Conservation (phyloP, 2,888 invertebrate genomes). For the Drosophila incognita region DNA sequence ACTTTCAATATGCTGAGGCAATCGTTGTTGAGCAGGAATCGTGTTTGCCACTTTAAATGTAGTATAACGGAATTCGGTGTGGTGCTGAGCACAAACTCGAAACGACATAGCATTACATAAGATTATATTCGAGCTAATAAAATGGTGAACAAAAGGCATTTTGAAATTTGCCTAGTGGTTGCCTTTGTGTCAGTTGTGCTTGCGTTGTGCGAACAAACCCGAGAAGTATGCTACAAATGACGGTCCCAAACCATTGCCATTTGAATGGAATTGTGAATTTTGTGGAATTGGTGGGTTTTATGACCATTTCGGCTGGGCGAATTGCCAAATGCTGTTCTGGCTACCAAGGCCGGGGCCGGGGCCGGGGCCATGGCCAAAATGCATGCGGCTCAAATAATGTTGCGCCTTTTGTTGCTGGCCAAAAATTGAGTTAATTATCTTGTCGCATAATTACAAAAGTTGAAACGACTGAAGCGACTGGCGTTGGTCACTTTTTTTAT, state of each 20-base stretch:
- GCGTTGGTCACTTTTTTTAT: slow-evolving; percentile 56
- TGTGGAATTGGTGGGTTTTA: slow-evolving; percentile 56
- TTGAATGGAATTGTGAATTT: slow-evolving; percentile 16
- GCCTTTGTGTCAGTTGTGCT: slow-evolving; percentile 18
- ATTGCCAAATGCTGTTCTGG: slow-evolving; percentile 62
- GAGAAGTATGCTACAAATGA: slow-evolving; percentile 37
- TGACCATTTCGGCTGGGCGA: slow-evolving; percentile 47
- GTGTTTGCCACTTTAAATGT: background rate
- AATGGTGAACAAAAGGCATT: slow-evolving; percentile 48
- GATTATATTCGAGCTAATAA: slow-evolving; percentile 54
- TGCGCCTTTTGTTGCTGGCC: slow-evolving; percentile 31
- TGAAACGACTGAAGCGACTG: slow-evolving; percentile 46
- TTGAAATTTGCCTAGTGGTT: slow-evolving; percentile 24
- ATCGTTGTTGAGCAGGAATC: background rate
- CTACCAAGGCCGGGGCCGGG: slow-evolving; percentile 43
- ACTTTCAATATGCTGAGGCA: background rate
- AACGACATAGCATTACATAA: slow-evolving; percentile 29
- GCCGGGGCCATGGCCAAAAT: slow-evolving; percentile 52
- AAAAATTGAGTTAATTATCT: slow-evolving; percentile 74
- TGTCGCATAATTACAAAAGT: slow-evolving; percentile 80
- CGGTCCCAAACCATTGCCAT: slow-evolving; percentile 7
- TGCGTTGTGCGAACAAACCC: slow-evolving; percentile 14
- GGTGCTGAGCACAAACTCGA: background rate
- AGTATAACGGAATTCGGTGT: slow-evolving; percentile 7
- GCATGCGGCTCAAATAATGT: slow-evolving; percentile 40